phyloP scores from a whole-genome alignment of 2,797 vertebrate genomes.

The Cossypha caffra region DNA sequence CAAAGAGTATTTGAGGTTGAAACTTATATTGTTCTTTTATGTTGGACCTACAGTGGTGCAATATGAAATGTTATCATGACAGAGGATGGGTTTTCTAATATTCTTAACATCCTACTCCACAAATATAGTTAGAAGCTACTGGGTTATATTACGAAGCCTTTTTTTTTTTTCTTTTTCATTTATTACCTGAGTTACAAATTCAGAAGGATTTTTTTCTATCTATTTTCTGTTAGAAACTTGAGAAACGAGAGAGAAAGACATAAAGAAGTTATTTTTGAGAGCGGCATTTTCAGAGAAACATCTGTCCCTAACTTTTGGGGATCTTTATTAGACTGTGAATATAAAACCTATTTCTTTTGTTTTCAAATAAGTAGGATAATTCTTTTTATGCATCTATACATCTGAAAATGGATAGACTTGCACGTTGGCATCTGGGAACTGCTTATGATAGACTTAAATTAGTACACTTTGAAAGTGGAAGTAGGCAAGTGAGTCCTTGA shows the following conservation, averaged over 20 bases:
- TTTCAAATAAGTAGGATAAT: background rate
- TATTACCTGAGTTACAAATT: background rate
- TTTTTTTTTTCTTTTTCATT: background rate
- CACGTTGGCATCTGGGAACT: rapidly evolving
- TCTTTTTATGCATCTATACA: background rate
- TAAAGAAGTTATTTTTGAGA: background rate
- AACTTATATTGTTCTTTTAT: conserved; percentile 7
- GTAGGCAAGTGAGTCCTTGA: background rate
- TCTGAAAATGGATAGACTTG: background rate
- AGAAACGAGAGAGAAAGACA: background rate
- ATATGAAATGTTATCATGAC: background rate
- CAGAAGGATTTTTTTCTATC: background rate
- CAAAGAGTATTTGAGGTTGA: conserved; percentile 53
- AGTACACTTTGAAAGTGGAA: background rate
- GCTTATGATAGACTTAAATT: background rate
- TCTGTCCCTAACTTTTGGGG: background rate
- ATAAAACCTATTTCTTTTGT: background rate
- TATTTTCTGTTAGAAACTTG: background rate
- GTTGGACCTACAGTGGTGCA: conserved; percentile 1
- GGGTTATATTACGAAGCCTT: background rate
- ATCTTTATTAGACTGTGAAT: background rate
- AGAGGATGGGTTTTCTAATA: background rate
- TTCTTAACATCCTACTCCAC: background rate
- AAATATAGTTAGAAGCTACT: background rate
- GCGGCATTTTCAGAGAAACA: background rate